Evolutionary conservation across 1,140 invertebrate species (phyloP).

Genomic region (Lysiphlebus fabarum): DNA sequence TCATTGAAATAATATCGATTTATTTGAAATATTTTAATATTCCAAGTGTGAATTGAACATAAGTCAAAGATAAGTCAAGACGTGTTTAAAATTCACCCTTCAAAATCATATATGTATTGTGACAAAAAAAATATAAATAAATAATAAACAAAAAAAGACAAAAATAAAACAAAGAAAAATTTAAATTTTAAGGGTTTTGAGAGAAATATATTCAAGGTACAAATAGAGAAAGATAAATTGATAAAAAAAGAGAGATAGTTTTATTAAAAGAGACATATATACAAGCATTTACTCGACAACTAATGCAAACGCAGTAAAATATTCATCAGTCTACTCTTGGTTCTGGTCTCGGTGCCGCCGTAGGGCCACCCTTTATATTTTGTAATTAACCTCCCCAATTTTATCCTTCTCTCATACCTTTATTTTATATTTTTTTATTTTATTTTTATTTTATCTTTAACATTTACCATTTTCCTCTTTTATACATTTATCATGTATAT

Average conservation of each 20-base stretch:
- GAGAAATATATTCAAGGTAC: background rate
- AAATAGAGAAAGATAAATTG: background rate
- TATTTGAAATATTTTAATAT: no score
- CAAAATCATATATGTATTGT: no score
- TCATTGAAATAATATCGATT: no score
- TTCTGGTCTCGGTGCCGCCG: conserved; percentile 42
- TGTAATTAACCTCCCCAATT: conserved; percentile 50
- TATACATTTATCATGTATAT: background rate
- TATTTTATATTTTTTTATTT: conserved; percentile 9
- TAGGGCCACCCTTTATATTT: conserved; percentile 52
- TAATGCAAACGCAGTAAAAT: conserved; percentile 53
- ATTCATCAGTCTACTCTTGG: conserved; percentile 52
- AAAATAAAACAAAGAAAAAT: background rate
- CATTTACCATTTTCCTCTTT: conserved; percentile 1
- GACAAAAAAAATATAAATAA: no score
- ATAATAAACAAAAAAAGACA: no score
- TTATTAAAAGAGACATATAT: conserved; percentile 44
- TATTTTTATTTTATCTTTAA: conserved; percentile 7
- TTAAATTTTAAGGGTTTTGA: background rate
- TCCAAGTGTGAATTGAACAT: no score
- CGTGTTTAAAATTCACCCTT: no score
- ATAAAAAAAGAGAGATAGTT: background rate
- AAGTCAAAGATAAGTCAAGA: no score
- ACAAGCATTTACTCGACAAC: conserved; percentile 45
- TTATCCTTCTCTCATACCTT: conserved; percentile 26